A percentile compares a stretch with the other conserved stretches of the same genome.
phyloP scores from a whole-genome alignment of 2,113 vertebrate species.

The Nothobranchius furzeri region DNA sequence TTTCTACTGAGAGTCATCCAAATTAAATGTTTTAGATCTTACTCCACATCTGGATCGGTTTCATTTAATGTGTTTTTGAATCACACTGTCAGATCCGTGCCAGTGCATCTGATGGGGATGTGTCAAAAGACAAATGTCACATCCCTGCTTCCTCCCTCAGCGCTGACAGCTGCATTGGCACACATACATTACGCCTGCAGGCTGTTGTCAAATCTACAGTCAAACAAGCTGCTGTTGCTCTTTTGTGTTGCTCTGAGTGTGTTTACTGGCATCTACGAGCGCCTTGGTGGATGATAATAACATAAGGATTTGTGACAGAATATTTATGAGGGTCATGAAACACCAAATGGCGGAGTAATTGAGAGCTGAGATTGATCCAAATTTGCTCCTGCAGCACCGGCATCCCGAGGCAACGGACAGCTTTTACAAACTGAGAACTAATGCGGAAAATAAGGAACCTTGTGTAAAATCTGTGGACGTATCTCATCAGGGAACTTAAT shows the following conservation, averaged over 20 bases:
- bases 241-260: conserved; percentile 32
- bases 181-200: conserved; percentile 46
- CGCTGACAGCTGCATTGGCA: conserved; percentile 50
- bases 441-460: conserved; percentile 12
- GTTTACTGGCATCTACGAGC: conserved; percentile 38
- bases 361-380: conserved; percentile 69
- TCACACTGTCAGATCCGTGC: neutral
- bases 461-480: conserved; percentile 33
- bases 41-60: neutral
- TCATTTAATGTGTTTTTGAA: conserved; percentile 1
- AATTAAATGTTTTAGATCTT: neutral
- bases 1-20: neutral
- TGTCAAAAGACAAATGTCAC: conserved; percentile 29
- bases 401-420: conserved; percentile 48
- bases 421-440: conserved; percentile 52
- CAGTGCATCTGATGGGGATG: conserved; percentile 23
- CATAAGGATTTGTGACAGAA: conserved; percentile 72
- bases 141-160: conserved; percentile 20
- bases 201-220: conserved; percentile 55
- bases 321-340: conserved; percentile 64
- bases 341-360: conserved; percentile 67
- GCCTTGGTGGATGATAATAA: conserved; percentile 57
- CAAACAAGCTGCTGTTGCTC: conserved; percentile 34
- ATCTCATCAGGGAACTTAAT: conserved; percentile 36
- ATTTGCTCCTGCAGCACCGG: conserved; percentile 43